Base-by-base conservation (phyloP, 37 sponge, comb jelly and placozoan genomes). In the Aphrocallistes beatrix region DNA sequence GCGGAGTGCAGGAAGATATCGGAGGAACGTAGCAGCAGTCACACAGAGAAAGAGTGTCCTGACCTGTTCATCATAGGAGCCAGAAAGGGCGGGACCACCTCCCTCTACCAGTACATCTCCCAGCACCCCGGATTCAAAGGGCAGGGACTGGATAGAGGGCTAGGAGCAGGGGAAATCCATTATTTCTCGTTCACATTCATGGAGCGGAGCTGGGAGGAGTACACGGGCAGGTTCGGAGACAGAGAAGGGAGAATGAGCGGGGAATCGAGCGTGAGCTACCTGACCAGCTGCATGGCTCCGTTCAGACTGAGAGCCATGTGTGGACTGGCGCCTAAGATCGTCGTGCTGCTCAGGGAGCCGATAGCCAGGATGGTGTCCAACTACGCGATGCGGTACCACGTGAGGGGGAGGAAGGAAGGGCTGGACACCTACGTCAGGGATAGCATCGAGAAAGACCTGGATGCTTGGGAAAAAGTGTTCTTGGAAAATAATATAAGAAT, bases 11-110 rank as follows among this genome's bases (percentile, higher is more conserved):
- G 34, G 6, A 21, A 19, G 28, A 60, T 60, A 19, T n/a, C n/a
- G n/a, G 3, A 60, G 34, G 8, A 32, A 60, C 75, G 3, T 25
- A 3, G 75, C 1, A 60, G 75, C 75, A 32, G 32, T 13, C 10
- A 6, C 34, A 60, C 75, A 25, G 75, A 60, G 75, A 13, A 1
- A 19, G 85, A 89, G 83, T 93, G 94, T 81, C 94, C 94, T 1
- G 84, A 86, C n/a, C 82, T 93, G 37, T 93, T 90, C 81, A 86
- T 93, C 25, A 89, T 93, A 39, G 94, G 94, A 17, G 89, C 91
- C 10, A 84, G 94, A 23, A 93, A 93, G 38, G 91, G 88, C 47
- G 94, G 94, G 0, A 93, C 94, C 50, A 86, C 94, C 0, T 93
- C 94, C 0, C 90, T 93, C 36, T 86, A 87, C 47, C 86, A 86